Evolutionary conservation across 1,140 invertebrate species (phyloP), one percentile per base, ranked within the genome.

Genomic region (Drosophila asahinai): DNA sequence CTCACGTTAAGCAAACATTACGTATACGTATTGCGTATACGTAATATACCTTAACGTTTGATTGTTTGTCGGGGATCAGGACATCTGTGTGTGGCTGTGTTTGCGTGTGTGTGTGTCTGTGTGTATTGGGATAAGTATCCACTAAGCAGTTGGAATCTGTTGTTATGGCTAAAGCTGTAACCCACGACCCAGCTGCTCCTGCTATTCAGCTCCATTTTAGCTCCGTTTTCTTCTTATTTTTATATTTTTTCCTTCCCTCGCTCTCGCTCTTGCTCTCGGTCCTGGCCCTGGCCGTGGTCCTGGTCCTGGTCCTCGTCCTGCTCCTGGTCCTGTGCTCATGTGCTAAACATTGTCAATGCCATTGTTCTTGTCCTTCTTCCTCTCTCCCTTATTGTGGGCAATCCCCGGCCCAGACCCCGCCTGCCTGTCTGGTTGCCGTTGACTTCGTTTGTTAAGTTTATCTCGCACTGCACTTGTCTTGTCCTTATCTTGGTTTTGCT

Each of bases 91-190:
- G 9, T 36, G 5, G 9, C 8, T 40, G 15, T 67, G 11, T 25
- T 25, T 47, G 3, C 12, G 7, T 58, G 33, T 38, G 11, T 43
- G 15, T 51, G 25, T 19, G 19, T 9, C 49, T 27, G 36, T n/a
- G 36, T 14, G n/a, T 9, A n/a, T 22, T 61, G 45, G 80, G 84
- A 89, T 87, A 87, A 87, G 84, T 81, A 87, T 87, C 84, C 70
- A 81, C 84, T 89, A 89, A 87, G 84, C 84, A 87, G 84, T 87
- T 81, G 84, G 70, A 84, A 87, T 89, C 84, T 89, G 81, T 76
- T 86, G 78, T 70, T 84, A 81, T 84, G 65, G 74, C 79, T 40
- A 77, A 81, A 84, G 77, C 81, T 83, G 71, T 63, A 40, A 61
- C 40, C 61, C 78, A 81, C 64, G 80, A 84, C 77, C 75, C 67